phyloP scores from a whole-genome alignment of 2,888 invertebrate genomes.

The Odontocolon sp. region DNA sequence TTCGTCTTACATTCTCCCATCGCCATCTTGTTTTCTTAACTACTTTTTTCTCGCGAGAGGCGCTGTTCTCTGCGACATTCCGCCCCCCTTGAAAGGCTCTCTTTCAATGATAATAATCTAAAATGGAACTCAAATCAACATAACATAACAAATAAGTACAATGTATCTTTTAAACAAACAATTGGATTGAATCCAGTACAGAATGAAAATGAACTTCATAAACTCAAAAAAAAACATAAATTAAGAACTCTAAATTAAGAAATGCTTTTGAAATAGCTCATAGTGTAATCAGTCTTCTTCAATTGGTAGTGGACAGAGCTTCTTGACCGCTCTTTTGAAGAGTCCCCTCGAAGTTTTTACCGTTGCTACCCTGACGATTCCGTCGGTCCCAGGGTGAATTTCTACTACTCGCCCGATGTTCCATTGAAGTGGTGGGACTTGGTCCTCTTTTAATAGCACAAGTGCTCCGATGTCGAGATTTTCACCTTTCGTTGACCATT shows the following conservation, averaged over 20 bases:
- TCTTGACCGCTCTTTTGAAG: constrained; percentile 47
- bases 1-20: constrained; percentile 12
- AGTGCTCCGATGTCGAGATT: constrained; percentile 64
- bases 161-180: no score
- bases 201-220: background rate
- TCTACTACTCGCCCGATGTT: constrained; percentile 63
- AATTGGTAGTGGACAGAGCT: constrained; percentile 63
- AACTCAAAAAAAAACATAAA: background rate
- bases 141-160: no score
- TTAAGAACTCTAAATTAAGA: background rate
- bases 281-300: constrained; percentile 10
- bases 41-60: constrained; percentile 4
- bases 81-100: constrained; percentile 11
- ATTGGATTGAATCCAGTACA: no score
- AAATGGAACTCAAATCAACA: background rate
- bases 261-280: background rate
- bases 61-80: constrained; percentile 18
- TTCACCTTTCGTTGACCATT: constrained; percentile 37
- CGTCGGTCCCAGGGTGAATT: constrained; percentile 68
- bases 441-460: constrained; percentile 71
- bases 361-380: constrained; percentile 65
- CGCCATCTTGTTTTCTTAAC: constrained; percentile 30
- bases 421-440: constrained; percentile 69
- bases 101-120: background rate
- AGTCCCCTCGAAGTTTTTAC: constrained; percentile 64